Conservation (phyloP, 2,888 invertebrate species). For the Gymnocheta viridis region DNA sequence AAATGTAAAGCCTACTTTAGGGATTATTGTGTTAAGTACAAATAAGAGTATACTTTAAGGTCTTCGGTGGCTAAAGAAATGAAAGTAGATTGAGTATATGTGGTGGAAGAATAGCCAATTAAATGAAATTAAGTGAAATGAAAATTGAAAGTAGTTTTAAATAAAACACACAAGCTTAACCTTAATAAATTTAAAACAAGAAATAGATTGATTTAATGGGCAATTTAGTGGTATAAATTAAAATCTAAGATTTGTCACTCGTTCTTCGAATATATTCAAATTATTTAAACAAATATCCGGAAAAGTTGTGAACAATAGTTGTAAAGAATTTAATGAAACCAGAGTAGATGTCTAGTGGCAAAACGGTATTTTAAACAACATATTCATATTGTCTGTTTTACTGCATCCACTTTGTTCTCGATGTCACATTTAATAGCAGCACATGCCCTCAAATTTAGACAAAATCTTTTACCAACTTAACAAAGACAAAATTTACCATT, state of each 20-base stretch:
- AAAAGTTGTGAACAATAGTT: not conserved
- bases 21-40: constrained; percentile 43
- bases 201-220: not conserved
- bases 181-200: not conserved
- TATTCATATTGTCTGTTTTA: not conserved
- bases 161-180: constrained; percentile 19
- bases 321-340: not conserved
- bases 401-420: not conserved
- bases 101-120: not conserved
- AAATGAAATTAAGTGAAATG: not conserved
- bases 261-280: not conserved
- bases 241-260: not conserved
- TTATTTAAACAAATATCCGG: not conserved
- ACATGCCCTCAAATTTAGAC: constrained; percentile 21
- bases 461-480: constrained; percentile 15
- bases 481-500: constrained; percentile 36
- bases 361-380: constrained; percentile 29
- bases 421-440: constrained; percentile 34
- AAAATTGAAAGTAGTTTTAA: not conserved
- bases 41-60: constrained; percentile 42
- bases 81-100: not conserved
- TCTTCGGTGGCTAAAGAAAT: constrained; percentile 8
- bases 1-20: constrained; percentile 59
- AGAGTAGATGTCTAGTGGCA: not conserved
- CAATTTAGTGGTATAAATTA: not conserved